phyloP scores from a whole-genome alignment of 2,113 vertebrate species.

The Hyperopisus bebe region DNA sequence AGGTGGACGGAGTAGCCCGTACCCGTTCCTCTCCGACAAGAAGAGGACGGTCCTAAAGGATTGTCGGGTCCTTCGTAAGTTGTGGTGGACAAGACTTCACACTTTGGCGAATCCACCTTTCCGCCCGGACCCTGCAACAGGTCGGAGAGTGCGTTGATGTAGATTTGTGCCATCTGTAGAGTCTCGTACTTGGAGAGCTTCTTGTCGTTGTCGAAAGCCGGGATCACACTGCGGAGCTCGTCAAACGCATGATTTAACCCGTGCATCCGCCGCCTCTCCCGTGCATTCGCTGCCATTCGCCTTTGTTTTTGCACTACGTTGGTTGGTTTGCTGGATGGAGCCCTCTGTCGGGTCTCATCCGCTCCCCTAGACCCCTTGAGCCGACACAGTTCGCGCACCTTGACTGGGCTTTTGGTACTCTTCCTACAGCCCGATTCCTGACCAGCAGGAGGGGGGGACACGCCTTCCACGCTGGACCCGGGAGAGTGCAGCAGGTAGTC shows the following conservation, averaged over 20 bases:
- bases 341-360: slow-evolving; percentile 52
- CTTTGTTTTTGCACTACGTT: slow-evolving; percentile 79
- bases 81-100: slow-evolving; percentile 42
- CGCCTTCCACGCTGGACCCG: slow-evolving; percentile 58
- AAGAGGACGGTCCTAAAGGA: slow-evolving; percentile 42
- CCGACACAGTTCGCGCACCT: slow-evolving; percentile 61
- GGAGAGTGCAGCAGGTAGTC: slow-evolving; percentile 70
- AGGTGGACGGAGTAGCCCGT: slow-evolving; percentile 63
- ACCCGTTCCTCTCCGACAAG: slow-evolving; percentile 42
- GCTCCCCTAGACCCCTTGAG: slow-evolving; percentile 52
- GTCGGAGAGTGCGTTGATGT: slow-evolving; percentile 90
- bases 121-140: slow-evolving; percentile 66
- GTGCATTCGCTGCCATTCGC: slow-evolving; percentile 82
- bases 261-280: slow-evolving; percentile 88
- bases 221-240: slow-evolving; percentile 91
- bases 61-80: slow-evolving; percentile 46
- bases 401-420: slow-evolving; percentile 51
- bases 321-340: slow-evolving; percentile 59
- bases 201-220: slow-evolving; percentile 92
- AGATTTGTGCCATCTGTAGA: slow-evolving; percentile 97
- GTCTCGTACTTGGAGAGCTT: slow-evolving; percentile 96
- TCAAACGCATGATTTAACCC: slow-evolving; percentile 94
- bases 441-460: slow-evolving; percentile 50
- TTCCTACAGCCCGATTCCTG: slow-evolving; percentile 52
- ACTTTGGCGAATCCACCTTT: slow-evolving; percentile 47